Conservation (phyloP, 2,888 invertebrate species). For the Blastobasis lacticolella region DNA sequence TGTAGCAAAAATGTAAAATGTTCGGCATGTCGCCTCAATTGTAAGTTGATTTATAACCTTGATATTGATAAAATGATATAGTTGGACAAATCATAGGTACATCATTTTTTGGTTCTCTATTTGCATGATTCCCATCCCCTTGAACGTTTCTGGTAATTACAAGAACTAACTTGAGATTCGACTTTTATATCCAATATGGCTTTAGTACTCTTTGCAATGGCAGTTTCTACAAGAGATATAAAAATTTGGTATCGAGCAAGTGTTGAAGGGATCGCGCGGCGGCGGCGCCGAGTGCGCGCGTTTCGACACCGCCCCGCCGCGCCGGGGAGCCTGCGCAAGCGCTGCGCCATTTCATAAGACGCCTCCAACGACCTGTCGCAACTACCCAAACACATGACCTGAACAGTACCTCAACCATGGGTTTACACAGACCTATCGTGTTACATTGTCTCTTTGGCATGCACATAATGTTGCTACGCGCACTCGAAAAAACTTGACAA, state of each 20-base stretch:
- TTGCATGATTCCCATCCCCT: not conserved
- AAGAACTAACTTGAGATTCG: not conserved
- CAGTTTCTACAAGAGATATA: not conserved
- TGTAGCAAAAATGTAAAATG: too few relatives aligned
- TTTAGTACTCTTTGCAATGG: not conserved
- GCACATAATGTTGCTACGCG: too few relatives aligned
- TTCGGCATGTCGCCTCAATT: too few relatives aligned
- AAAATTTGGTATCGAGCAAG: not conserved
- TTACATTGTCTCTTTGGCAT: too few relatives aligned
- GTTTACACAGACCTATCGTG: too few relatives aligned
- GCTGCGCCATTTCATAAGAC: constrained; percentile 68
- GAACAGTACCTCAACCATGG: constrained; percentile 32
- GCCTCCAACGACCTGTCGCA: constrained; percentile 67
- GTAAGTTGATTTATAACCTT: too few relatives aligned
- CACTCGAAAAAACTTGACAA: too few relatives aligned
- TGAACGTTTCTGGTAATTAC: not conserved
- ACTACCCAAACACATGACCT: constrained; percentile 73
- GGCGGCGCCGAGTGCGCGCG: constrained; percentile 32
- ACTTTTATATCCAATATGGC: not conserved
- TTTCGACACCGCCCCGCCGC: constrained; percentile 47
- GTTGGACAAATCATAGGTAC: not conserved
- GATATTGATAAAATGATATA: not conserved
- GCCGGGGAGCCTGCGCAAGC: constrained; percentile 67
- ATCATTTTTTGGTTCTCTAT: constrained; percentile 15
- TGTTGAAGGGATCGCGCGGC: constrained; percentile 33